Base-by-base conservation (phyloP, 2,888 invertebrate species). In the Eretmocerus hayati region DNA sequence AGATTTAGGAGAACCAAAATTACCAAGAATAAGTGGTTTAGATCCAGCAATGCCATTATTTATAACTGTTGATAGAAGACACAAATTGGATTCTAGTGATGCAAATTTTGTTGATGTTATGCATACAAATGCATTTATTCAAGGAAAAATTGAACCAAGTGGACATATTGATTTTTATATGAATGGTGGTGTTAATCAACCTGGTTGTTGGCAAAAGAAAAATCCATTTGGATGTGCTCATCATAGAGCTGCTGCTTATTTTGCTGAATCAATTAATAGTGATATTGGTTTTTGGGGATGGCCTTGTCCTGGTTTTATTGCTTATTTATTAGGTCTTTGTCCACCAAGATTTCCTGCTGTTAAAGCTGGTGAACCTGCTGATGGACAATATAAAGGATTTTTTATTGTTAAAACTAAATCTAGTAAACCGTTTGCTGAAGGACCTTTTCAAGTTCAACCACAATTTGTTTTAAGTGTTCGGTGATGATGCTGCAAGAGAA, bases 11-110 rank as follows among this genome's bases (percentile, higher is more conserved):
- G 77, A 78, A 0, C 79, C 77, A 59, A 72, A 71, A 54, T 49
- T 83, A 11, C 72, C 78, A 0, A 72, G 83, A 46, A 80, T 83
- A 50, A 81, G 83, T 1, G 83, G 81, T 0, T 59, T 81, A 23
- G 85, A 85, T 70, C 85, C 85, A 0, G 85, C 85, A 0, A 74
- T 84, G 70, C 85, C 85, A 0, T 69, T 84, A 1, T 85, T 84
- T 60, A 71, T 78, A 4, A 77, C 77, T 31, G 73, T 77, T 13
- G 60, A 73, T 53, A 59, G 64, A 30, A 71, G 75, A 35, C 73
- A 78, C 37, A 83, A 83, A 59, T 62, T 86, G 42, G 83, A 83
- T 62, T 64, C 76, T 2, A 67, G 72, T 1, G 85, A 85, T 59
- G 85, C 84, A 0, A 63, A 73, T 4, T 85, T 83, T 60, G 85